Evolutionary conservation across 2,888 invertebrate species (phyloP).

Genomic region (Oxystoma pomonae): DNA sequence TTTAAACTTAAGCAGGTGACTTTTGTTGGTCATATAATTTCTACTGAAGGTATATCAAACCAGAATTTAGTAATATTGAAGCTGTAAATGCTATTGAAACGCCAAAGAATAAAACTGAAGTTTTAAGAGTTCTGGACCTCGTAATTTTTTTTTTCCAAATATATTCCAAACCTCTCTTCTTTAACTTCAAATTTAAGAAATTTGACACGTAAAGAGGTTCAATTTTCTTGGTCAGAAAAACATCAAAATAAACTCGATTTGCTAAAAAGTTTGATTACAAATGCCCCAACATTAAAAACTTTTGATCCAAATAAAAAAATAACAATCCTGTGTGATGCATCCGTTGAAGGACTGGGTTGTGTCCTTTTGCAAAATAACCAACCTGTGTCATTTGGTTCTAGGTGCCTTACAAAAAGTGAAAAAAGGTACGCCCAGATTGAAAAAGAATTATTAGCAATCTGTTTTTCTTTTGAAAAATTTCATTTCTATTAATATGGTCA

Average conservation of each 20-base stretch:
- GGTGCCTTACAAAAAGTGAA: slow-evolving; percentile 21
- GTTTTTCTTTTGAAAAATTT: slow-evolving; percentile 35
- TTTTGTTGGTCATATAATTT: slow-evolving; percentile 21
- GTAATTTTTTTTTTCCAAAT: slow-evolving; percentile 26
- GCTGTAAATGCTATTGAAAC: slow-evolving; percentile 16
- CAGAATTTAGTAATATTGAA: slow-evolving; percentile 17
- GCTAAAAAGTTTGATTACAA: background rate
- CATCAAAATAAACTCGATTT: background rate
- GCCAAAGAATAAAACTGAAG: slow-evolving; percentile 19
- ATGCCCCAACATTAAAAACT: slow-evolving; percentile 17
- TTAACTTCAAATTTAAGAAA: slow-evolving; percentile 19
- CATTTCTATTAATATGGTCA: slow-evolving; percentile 37
- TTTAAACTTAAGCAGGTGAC: slow-evolving; percentile 19
- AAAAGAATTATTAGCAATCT: slow-evolving; percentile 37
- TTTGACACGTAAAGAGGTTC: slow-evolving; percentile 18
- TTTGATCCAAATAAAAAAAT: slow-evolving; percentile 20
- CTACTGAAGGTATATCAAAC: slow-evolving; percentile 17
- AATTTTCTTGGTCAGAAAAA: slow-evolving; percentile 14
- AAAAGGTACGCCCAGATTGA: slow-evolving; percentile 37
- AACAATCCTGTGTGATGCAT: slow-evolving; percentile 8
- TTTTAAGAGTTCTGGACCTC: slow-evolving; percentile 22
- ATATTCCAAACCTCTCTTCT: slow-evolving; percentile 22
- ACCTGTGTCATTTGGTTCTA: too few species aligned
- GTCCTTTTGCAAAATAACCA: slow-evolving; percentile 20
- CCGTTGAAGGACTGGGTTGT: slow-evolving; percentile 21